Base-by-base conservation (phyloP, 2,113 vertebrate genomes). In the Asarcornis scutulata region DNA sequence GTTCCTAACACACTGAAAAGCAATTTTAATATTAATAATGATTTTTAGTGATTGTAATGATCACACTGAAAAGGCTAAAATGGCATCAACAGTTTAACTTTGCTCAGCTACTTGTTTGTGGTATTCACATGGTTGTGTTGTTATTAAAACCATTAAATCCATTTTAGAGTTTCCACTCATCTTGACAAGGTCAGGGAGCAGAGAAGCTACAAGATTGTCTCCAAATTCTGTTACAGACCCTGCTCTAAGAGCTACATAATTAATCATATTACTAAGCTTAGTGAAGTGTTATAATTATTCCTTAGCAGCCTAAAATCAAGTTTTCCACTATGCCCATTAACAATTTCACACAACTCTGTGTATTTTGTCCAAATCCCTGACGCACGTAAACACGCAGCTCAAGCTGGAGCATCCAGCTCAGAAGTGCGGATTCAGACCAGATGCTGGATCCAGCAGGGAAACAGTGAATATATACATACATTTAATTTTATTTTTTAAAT, bases 341-440 rank as follows among this genome's bases (percentile, higher is more conserved):
- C 31, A 73, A 88, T 95, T 94, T 89, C 83, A 84, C 71, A 84
- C 53, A 72, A 73, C 40, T 50, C 23, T 81, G 26, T 79, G 5
- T 72, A 87, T 91, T 96, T 87, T 95, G 62, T 55, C 74, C 82
- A 78, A 96, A 82, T 92, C 80, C 69, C 80, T 84, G 44, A 12
- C 89, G 81, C 77, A 92, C 2, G n/a, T 55, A n/a, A 92, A 58
- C 74, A 84, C 50, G 62, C 83, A 77, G 67, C 71, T 87, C 62
- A 78, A 62, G 50, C 13, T 64, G 62, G 83, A 91, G 31, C 50
- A 55, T 40, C 78, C 2, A 0, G 68, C n/a, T 91, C n/a, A 50
- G 50, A 76, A 76, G 20, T 89, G 77, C 82, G 55, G 79, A 89
- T 91, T 95, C 91, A 80, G 69, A 23, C 32, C 74, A 88, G 53